Percentiles rank a stretch among this genome's conserved stretches.
phyloP scores from a whole-genome alignment of 2,113 vertebrate genomes.

The Paratilapia polleni region DNA sequence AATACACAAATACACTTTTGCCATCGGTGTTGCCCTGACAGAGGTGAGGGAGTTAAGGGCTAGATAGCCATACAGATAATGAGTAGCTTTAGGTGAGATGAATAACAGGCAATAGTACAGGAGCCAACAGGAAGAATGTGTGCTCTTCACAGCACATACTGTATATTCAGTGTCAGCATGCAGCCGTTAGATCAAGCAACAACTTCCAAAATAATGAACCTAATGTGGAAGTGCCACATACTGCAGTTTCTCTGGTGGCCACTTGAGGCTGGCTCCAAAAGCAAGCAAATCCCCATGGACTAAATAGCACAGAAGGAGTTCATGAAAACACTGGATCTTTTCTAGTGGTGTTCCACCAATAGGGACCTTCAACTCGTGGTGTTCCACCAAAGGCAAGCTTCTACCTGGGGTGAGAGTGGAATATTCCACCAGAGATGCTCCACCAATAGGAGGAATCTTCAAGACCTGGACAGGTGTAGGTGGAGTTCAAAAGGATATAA shows the following conservation, averaged over 20 bases:
- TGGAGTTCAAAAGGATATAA: neutral
- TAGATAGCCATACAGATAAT: neutral
- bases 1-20: constrained; percentile 27
- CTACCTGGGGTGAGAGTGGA: neutral
- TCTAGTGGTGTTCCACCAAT: too few species aligned
- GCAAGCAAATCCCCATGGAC: neutral
- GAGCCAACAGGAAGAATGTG: neutral
- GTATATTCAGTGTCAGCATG: neutral
- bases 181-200: neutral
- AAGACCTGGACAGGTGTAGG: neutral
- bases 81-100: constrained; percentile 22
- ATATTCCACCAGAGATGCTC: neutral
- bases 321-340: too few species aligned
- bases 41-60: constrained; percentile 25
- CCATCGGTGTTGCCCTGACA: neutral
- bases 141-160: constrained; percentile 5
- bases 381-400: neutral
- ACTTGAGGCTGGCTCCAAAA: neutral
- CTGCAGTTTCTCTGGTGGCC: neutral
- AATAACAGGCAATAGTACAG: constrained; percentile 1
- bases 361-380: neutral
- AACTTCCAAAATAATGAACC: neutral
- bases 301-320: too few species aligned
- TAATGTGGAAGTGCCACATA: neutral
- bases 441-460: neutral